A percentile compares a stretch with the other conserved stretches of the same genome.
These are phyloP conservation scores for Toxotes lorentzi DNA, from an alignment of 2,797 vertebrate genomes.

Conservation along the genomic window DNA sequence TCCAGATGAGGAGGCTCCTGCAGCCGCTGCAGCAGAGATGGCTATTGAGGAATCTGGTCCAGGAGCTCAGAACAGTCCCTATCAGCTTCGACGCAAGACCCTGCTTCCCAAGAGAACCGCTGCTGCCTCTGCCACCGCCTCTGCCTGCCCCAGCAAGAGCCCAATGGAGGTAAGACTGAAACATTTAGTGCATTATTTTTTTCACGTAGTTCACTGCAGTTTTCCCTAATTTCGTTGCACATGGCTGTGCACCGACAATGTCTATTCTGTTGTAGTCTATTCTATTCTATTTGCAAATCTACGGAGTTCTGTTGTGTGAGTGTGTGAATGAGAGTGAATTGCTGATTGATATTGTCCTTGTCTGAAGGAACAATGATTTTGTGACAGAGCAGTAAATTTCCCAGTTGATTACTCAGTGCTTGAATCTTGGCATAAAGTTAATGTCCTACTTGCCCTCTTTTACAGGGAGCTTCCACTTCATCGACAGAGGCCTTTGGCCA, in stretches of 20 bases:
- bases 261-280: too few species aligned
- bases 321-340: not conserved
- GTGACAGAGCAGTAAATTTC: conserved; percentile 26
- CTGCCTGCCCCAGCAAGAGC: conserved; percentile 90
- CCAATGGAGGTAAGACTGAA: conserved; percentile 92
- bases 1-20: conserved; percentile 99
- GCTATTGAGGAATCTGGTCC: conserved; percentile 99
- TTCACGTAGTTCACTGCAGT: conserved; percentile 8
- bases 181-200: conserved; percentile 21
- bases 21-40: conserved; percentile 93
- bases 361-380: conserved; percentile 37
- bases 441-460: conserved; percentile 42
- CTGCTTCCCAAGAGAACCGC: conserved; percentile 99
- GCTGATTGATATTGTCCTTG: conserved; percentile 22
- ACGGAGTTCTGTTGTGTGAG: not conserved
- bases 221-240: too few species aligned
- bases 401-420: conserved; percentile 16
- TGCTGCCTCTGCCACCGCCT: conserved; percentile 93
- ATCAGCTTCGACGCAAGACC: conserved; percentile 99
- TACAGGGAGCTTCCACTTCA: conserved; percentile 98
- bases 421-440: conserved; percentile 35
- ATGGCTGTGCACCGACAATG: too few species aligned
- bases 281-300: conserved; percentile 1
- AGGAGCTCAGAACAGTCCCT: conserved; percentile 99
- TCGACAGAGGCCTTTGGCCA: conserved; percentile 98